These are phyloP conservation scores for Trichogramma evanescens DNA, from an alignment of 2,888 invertebrate genomes.

Conservation along the genomic window DNA sequence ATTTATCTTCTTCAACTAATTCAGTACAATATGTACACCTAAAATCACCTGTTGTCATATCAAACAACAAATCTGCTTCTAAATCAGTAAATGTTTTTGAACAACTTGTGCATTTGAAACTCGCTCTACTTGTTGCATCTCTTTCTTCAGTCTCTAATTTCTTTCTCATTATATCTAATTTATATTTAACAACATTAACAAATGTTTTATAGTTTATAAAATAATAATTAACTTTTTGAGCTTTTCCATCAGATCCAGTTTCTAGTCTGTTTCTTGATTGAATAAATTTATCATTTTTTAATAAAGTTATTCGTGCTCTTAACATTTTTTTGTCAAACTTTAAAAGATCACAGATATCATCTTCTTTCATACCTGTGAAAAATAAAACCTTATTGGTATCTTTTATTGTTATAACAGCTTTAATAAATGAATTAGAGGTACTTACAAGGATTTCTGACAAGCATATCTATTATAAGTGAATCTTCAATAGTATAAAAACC, in stretches of 20 bases:
- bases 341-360: conserved; percentile 81
- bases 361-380: conserved; percentile 72
- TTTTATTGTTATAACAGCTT: background rate
- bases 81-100: conserved; percentile 91
- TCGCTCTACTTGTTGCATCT: conserved; percentile 89
- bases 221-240: conserved; percentile 93
- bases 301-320: conserved; percentile 73
- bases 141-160: conserved; percentile 93
- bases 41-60: conserved; percentile 76
- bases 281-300: conserved; percentile 89
- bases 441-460: conserved; percentile 89
- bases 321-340: conserved; percentile 93
- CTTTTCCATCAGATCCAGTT: conserved; percentile 89
- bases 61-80: conserved; percentile 86
- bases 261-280: conserved; percentile 91
- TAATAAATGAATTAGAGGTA: conserved; percentile 23
- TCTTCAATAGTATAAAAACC: conserved; percentile 94
- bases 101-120: conserved; percentile 88
- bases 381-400: background rate
- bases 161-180: conserved; percentile 90
- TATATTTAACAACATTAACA: conserved; percentile 96
- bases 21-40: conserved; percentile 84
- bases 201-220: conserved; percentile 96
- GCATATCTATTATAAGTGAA: conserved; percentile 88
- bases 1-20: conserved; percentile 89